These are phyloP conservation scores for Drosophila fungiperda DNA, from an alignment of 2,888 invertebrate genomes.

Conservation along the genomic window DNA sequence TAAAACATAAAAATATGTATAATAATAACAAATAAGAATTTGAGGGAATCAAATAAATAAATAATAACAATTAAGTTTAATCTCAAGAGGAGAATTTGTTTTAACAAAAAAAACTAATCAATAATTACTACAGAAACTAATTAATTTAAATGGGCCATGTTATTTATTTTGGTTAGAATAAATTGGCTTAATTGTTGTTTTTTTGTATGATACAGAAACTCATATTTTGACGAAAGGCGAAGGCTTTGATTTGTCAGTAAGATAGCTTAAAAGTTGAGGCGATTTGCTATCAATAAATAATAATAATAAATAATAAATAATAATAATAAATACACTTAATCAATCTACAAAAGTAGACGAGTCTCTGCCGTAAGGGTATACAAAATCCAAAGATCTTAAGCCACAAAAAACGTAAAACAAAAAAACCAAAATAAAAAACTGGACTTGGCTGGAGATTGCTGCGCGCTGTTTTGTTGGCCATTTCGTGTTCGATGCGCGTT, in stretches of 20 bases:
- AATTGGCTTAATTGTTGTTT: not conserved
- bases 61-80: not conserved
- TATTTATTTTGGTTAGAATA: not conserved
- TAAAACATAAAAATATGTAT: too few species aligned
- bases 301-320: too few species aligned
- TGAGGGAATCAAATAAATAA: not conserved
- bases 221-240: not conserved
- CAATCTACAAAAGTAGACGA: not conserved
- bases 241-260: too few species aligned
- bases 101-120: not conserved
- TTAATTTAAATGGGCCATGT: not conserved
- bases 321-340: not conserved
- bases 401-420: constrained; percentile 22
- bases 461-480: constrained; percentile 35
- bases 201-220: not conserved
- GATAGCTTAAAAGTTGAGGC: too few species aligned
- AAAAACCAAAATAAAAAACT: constrained; percentile 28
- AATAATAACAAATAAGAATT: not conserved
- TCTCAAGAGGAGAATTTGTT: fast-evolving
- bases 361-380: not conserved
- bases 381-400: constrained; percentile 45
- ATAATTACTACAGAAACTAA: not conserved
- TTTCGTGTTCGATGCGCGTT: constrained; percentile 79
- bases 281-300: too few species aligned
- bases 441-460: constrained; percentile 29